Percentiles rank a stretch among this genome's conserved stretches.
These are phyloP conservation scores for Leptinotarsa peninsularis DNA, from an alignment of 2,888 invertebrate species.

Conservation along the genomic window DNA sequence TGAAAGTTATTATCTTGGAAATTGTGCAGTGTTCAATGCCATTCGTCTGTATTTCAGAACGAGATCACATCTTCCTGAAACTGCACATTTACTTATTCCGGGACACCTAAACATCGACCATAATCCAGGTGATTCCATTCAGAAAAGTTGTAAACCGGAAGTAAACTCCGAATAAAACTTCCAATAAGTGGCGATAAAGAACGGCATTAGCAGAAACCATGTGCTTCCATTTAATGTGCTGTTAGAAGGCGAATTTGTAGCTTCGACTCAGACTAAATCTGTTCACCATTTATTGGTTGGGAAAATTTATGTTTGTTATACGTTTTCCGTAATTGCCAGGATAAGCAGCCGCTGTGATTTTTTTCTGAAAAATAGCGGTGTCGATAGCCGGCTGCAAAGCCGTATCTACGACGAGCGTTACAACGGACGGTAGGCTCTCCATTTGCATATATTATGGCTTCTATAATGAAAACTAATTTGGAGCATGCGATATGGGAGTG, in stretches of 20 bases:
- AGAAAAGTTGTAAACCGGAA: slow-evolving; percentile 31
- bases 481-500: slow-evolving; percentile 31
- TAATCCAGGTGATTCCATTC: slow-evolving; percentile 5
- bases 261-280: slow-evolving; percentile 49
- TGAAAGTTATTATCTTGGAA: no score
- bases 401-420: slow-evolving; percentile 14
- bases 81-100: not conserved
- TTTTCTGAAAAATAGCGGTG: slow-evolving; percentile 24
- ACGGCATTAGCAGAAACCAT: slow-evolving; percentile 38
- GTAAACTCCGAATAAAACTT: slow-evolving; percentile 34
- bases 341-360: slow-evolving; percentile 32
- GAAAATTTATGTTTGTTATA: slow-evolving; percentile 50
- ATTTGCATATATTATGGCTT: slow-evolving; percentile 41
- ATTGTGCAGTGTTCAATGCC: no score
- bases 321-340: slow-evolving; percentile 44
- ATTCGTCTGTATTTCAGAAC: no score
- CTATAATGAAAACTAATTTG: slow-evolving; percentile 41
- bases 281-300: slow-evolving; percentile 51
- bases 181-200: slow-evolving; percentile 40
- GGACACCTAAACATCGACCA: not conserved
- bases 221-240: slow-evolving; percentile 43
- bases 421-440: slow-evolving; percentile 15
- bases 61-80: not conserved
- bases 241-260: slow-evolving; percentile 49
- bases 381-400: slow-evolving; percentile 10